Base-by-base conservation (phyloP, 2,113 vertebrate genomes). In the Antennarius striatus region DNA sequence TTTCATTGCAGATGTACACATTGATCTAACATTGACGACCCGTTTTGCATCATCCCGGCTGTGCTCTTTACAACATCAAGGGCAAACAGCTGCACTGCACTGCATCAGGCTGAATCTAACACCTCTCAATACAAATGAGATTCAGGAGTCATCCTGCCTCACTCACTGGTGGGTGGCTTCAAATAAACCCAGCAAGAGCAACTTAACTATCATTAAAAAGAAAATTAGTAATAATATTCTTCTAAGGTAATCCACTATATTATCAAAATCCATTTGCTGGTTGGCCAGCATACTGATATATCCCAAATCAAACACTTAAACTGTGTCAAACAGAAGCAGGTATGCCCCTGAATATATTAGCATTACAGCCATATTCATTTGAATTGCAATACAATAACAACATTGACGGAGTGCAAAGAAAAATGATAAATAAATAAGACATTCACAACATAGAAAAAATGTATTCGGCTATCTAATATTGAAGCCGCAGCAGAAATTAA, bases 21-120 rank as follows among this genome's bases (percentile, higher is more conserved):
- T 89, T 87, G 87, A 91, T 91, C 78, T 81, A 67, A 66, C 81
- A 90, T 88, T 84, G 88, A 90, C 76, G 68, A 81, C 88, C 68
- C 79, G 81, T 88, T 91, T 88, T 76, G 73, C 86, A 79, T 86
- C 80, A 83, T 88, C 71, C 67, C 45, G 53, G 79, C 42, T 79
- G 68, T 70, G 68, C 86, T 91, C 73, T 88, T 77, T 77, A 75
- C 68, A 16, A 63, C 75, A 85, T 81, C 82, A 90, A 91, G 88
- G 89, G 82, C 88, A 88, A 87, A 85, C 79, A 84, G 85, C 83
- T 30, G 80, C 56, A 67, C 74, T 67, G 73, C 11, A 45, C 63
- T 69, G 71, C 67, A 83, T 82, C 15, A 7, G 75, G 81, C 76
- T 84, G 84, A 81, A 86, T 88, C 80, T 83, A 87, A 85, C 78